Base-by-base conservation (phyloP, 2,113 vertebrate genomes). In the Spheniscus mendiculus region DNA sequence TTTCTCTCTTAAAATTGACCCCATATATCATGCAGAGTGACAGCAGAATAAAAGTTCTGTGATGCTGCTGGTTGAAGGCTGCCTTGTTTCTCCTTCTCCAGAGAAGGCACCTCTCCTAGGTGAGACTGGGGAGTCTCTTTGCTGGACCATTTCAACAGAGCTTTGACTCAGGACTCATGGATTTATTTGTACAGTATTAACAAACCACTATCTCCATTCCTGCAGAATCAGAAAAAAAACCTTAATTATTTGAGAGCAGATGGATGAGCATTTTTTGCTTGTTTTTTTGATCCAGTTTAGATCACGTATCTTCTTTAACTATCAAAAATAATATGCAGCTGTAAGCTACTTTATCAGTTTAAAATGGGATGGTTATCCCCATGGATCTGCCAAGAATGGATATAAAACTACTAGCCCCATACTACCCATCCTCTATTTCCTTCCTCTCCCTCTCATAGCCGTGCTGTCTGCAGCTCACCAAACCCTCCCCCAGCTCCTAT, bases 321-420 rank as follows among this genome's bases (percentile, higher is more conserved):
- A 25, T n/a, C 20, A 52, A 81, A 95, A 86, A 34, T 45, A 82
- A 27, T 16, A 44, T 4, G 22, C 13, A 79, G 16, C 23, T 49
- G 16, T n/a, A 67, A 87, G 70, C 8, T 70, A 73, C 23, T 58
- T 74, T 19, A 49, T 12, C 32, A 42, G 36, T 73, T 78, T 74
- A 71, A 93, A 94, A 69, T n/a, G 34, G 26, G 8, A 34, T 61
- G 34, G 30, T 81, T 72, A 49, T 52, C 21, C 63, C 49, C n/a
- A 53, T 0, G 0, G 18, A 56, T 36, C 29, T 81, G 5, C 49
- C 61, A 58, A 49, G 65, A 73, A 53, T 1, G 10, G 27, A 36
- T 36, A 44, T 40, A 15, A 81, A 86, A 56, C 25, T 53, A 53
- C 22, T 6, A 49, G 4, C 49, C 44, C 27, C 10, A 4, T 30